Base-by-base conservation (phyloP, 2,113 vertebrate species). In the Crypturellus undulatus region DNA sequence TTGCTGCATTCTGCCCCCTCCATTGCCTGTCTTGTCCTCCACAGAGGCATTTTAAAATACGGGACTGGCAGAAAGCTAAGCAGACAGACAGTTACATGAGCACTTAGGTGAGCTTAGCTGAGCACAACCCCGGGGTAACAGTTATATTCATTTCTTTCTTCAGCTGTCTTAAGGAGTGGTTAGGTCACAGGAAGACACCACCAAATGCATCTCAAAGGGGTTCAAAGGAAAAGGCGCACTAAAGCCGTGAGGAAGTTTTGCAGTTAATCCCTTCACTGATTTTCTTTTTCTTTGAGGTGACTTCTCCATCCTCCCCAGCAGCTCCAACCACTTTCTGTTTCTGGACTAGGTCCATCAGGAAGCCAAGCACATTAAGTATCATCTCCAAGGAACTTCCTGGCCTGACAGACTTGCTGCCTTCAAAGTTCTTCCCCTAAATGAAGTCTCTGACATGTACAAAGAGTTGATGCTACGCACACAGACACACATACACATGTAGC, bases 381-480 rank as follows among this genome's bases (percentile, higher is more conserved):
- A 65, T 56, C 64, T 7, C 26, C 47, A 26, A 7, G n/a, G 64
- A 56, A 84, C 40, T 81, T 80, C 72, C 80, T 6, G 20, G 22
- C 36, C 20, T 30, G 18, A 34, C 20, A 73, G 49, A 17, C 47
- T 34, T 26, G 2, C 21, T 0, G 3, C 56, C 80, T 49, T 56
- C 72, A 73, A 60, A 93, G 54, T 3, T 67, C 3, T 12, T 58
- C 79, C 43, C 56, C 51, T 59, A 0, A 5, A 69, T 54, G 20
- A 47, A n/a, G 36, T 36, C 36, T 67, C 76, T 58, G 6, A n/a
- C 0, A 1, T 2, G 8, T 4, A 62, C 65, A 43, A 79, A 10
- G 13, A 89, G 38, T 0, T 54, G 56, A 59, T 0, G 0, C 17
- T 38, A 38, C 70, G 75, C 45, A 25, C 32, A 30, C n/a, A n/a